These are phyloP conservation scores for Melanotaenia nigrans DNA, from an alignment of 2,797 vertebrate species.

Conservation along the genomic window DNA sequence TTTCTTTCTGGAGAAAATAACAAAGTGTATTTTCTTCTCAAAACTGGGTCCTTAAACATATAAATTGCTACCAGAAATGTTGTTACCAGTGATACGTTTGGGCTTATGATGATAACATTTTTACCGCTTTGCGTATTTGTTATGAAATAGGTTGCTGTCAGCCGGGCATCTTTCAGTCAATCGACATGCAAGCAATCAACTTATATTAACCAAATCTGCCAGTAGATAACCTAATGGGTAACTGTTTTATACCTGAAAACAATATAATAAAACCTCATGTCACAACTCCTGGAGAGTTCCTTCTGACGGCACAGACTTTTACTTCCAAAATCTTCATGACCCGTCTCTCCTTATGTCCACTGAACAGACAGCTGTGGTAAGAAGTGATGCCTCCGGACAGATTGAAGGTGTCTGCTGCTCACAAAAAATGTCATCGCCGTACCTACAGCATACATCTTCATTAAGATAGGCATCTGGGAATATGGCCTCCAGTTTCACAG, in stretches of 20 bases:
- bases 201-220: too few relatives aligned
- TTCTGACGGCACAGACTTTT: conserved; percentile 34
- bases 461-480: conserved; percentile 70
- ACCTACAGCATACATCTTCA: conserved; percentile 75
- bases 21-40: too few relatives aligned
- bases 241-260: conserved; percentile 25
- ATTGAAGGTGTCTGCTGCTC: conserved; percentile 64
- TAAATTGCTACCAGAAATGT: too few relatives aligned
- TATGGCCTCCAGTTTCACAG: conserved; percentile 58
- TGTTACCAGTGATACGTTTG: too few relatives aligned
- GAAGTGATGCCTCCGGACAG: conserved; percentile 49
- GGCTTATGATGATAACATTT: too few relatives aligned
- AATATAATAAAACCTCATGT: conserved; percentile 25
- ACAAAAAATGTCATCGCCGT: conserved; percentile 64
- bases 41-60: too few relatives aligned
- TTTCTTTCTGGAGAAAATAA: too few relatives aligned
- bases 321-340: conserved; percentile 28
- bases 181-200: too few relatives aligned
- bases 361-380: conserved; percentile 45
- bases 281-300: conserved; percentile 25
- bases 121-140: too few relatives aligned
- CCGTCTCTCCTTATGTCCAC: conserved; percentile 34
- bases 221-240: neutral
- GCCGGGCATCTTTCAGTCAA: too few relatives aligned
- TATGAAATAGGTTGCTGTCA: too few relatives aligned